Percentiles rank a stretch among this genome's conserved stretches.
These are phyloP conservation scores for Torymus auratus DNA, from an alignment of 2,888 invertebrate genomes.

Conservation along the genomic window DNA sequence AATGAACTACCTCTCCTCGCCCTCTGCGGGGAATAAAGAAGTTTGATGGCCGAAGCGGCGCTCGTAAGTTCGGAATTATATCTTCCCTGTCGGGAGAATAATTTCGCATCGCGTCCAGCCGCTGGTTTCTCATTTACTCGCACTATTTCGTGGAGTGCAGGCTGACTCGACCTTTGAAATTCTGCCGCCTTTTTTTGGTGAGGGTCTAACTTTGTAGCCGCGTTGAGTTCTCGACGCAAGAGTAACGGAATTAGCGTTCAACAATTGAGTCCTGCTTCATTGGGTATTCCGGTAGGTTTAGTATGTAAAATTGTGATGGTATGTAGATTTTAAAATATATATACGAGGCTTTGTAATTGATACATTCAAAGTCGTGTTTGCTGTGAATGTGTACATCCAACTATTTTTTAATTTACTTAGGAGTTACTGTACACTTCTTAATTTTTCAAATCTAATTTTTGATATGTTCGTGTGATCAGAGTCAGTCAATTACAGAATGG, in stretches of 20 bases:
- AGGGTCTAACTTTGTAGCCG: too few species aligned
- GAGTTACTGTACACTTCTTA: too few species aligned
- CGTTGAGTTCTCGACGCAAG: too few species aligned
- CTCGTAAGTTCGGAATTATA: constrained; percentile 36
- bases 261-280: background rate
- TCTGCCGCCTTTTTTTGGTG: too few species aligned
- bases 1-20: background rate
- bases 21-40: constrained; percentile 36
- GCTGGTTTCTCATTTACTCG: background rate
- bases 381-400: too few species aligned
- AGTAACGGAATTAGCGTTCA: too few species aligned
- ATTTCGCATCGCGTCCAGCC: constrained; percentile 13
- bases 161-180: background rate
- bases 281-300: background rate
- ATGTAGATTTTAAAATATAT: background rate
- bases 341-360: too few species aligned
- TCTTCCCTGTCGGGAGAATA: background rate
- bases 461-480: too few species aligned
- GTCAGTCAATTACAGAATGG: too few species aligned
- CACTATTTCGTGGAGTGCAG: constrained; percentile 5
- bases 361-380: too few species aligned
- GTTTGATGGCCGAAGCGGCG: constrained; percentile 29
- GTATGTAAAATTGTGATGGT: background rate
- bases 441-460: too few species aligned
- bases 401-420: too few species aligned